Conservation (phyloP, 2,888 invertebrate genomes). For the Dione juno region DNA sequence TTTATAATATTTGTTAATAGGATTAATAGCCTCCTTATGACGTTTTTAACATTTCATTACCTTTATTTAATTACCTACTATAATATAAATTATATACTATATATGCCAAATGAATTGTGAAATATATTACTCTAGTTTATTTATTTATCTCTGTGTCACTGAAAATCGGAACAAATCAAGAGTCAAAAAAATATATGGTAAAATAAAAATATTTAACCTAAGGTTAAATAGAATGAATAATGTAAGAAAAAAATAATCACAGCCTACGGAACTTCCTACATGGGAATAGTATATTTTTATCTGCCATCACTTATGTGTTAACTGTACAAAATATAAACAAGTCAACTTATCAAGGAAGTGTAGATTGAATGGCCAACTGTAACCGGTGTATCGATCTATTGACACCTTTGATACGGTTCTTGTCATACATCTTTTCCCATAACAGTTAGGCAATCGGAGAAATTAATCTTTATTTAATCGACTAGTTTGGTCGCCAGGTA, state of each 20-base stretch:
- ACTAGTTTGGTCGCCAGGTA: neutral
- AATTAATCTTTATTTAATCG: slow-evolving; percentile 29
- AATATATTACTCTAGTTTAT: too few relatives aligned
- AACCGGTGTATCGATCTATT: slow-evolving; percentile 36
- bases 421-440: slow-evolving; percentile 26
- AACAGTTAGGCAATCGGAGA: slow-evolving; percentile 37
- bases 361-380: slow-evolving; percentile 3
- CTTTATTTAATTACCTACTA: too few relatives aligned
- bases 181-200: too few relatives aligned
- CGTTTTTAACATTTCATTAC: too few relatives aligned
- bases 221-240: too few relatives aligned
- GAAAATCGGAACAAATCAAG: too few relatives aligned
- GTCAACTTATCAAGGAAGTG: slow-evolving; percentile 22
- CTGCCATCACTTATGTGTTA: slow-evolving; percentile 3
- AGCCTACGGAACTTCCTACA: neutral
- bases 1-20: too few relatives aligned
- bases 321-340: slow-evolving; percentile 14
- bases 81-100: too few relatives aligned
- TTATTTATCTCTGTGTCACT: too few relatives aligned
- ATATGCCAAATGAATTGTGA: too few relatives aligned
- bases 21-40: too few relatives aligned
- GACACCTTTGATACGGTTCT: slow-evolving; percentile 40
- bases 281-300: neutral
- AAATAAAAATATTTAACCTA: too few relatives aligned
- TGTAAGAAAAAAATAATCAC: neutral